Evolutionary conservation across 2,113 vertebrate species (phyloP).

Genomic region (Pelodiscus sinensis): DNA sequence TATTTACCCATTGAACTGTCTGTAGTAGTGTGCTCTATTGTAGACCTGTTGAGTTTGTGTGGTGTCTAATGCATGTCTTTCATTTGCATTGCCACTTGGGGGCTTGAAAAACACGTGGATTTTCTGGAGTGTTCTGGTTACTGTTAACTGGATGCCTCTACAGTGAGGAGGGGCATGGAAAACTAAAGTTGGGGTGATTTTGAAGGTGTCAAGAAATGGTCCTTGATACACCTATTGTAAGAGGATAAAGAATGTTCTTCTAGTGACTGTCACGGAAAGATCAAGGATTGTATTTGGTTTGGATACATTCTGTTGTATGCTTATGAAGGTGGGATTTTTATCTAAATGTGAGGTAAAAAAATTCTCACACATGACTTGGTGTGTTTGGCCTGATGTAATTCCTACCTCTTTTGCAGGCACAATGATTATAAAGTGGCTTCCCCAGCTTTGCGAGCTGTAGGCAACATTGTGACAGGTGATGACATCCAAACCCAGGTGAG

Average conservation of each 20-base stretch:
- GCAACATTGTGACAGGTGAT: conserved; percentile 97
- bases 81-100: background rate
- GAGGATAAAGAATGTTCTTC: background rate
- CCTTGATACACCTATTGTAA: background rate
- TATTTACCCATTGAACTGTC: background rate
- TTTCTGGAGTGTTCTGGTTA: background rate
- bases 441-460: conserved; percentile 95
- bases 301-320: fast-evolving
- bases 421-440: conserved; percentile 98
- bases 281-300: background rate
- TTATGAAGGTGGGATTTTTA: background rate
- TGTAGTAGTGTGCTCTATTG: background rate
- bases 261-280: background rate
- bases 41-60: background rate
- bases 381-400: fast-evolving
- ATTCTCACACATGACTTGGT: fast-evolving
- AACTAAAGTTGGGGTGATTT: background rate
- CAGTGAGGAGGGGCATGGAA: background rate
- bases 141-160: background rate
- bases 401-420: conserved; percentile 82
- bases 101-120: background rate
- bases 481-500: conserved; percentile 98
- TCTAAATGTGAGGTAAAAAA: background rate
- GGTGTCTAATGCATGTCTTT: background rate
- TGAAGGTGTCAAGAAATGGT: background rate